Percentiles rank a stretch among this genome's conserved stretches.
These are phyloP conservation scores for Tinamus major DNA, from an alignment of 2,797 vertebrate species.

Conservation along the genomic window DNA sequence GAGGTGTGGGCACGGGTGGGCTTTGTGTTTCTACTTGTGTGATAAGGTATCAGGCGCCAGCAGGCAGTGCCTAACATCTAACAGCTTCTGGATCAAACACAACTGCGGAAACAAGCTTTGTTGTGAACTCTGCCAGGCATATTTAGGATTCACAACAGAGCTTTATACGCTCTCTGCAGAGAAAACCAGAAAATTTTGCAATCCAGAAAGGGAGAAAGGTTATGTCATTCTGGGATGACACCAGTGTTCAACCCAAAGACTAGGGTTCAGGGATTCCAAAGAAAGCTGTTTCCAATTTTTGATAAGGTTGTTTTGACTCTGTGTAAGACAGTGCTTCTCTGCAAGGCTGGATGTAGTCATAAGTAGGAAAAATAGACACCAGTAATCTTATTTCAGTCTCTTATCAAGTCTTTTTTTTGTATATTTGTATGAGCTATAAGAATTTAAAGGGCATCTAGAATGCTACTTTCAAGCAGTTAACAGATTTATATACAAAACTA, in stretches of 20 bases:
- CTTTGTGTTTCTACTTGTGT: neutral
- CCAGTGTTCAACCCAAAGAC: neutral
- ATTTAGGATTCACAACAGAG: neutral
- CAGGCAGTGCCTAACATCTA: neutral
- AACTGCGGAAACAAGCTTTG: neutral
- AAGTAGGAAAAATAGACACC: neutral
- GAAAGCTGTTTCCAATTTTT: neutral
- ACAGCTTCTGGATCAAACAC: neutral
- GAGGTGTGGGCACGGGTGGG: accelerated
- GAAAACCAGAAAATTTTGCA: neutral
- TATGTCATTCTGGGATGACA: neutral
- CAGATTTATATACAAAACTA: neutral
- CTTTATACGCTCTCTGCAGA: neutral
- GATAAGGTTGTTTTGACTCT: neutral
- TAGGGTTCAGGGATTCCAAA: neutral
- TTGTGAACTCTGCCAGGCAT: neutral
- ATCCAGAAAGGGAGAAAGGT: neutral
- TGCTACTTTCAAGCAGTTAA: neutral
- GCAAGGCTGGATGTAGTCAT: neutral
- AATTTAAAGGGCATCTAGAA: neutral
- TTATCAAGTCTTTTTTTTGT: neutral
- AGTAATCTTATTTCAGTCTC: neutral
- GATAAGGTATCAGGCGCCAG: neutral
- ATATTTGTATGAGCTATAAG: neutral
- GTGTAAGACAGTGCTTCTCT: neutral